Conservation (phyloP, 2,797 vertebrate species). For the Eptatretus atami region DNA sequence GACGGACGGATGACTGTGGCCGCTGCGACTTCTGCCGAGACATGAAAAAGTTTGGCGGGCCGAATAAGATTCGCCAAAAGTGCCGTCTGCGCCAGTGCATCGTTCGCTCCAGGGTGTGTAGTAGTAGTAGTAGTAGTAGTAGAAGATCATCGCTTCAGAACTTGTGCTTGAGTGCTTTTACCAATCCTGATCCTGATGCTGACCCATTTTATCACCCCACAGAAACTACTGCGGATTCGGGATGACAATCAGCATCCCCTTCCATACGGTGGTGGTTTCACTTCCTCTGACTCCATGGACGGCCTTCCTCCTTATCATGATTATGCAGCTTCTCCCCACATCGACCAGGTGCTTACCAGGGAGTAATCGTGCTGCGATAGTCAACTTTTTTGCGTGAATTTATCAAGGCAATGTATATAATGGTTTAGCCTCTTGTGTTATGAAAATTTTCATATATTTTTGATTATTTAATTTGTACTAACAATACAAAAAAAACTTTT, state of each 20-base stretch:
- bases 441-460: too few species aligned
- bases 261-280: conserved; percentile 14
- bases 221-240: conserved; percentile 68
- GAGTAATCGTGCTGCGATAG: background rate
- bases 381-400: too few species aligned
- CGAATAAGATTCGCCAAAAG: conserved; percentile 84
- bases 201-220: conserved; percentile 6
- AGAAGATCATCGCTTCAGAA: background rate
- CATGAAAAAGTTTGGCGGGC: conserved; percentile 91
- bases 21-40: conserved; percentile 81
- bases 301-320: conserved; percentile 1
- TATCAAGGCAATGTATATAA: too few species aligned
- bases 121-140: too few species aligned
- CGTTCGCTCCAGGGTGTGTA: conserved; percentile 46
- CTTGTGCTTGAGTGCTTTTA: background rate
- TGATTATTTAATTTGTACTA: too few species aligned
- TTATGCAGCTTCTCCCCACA: conserved; percentile 2
- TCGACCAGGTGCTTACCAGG: background rate
- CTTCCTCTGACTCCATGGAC: background rate
- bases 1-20: conserved; percentile 53
- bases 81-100: conserved; percentile 66
- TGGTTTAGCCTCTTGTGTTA: too few species aligned
- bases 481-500: too few species aligned
- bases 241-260: conserved; percentile 47
- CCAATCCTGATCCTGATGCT: background rate